Evolutionary conservation across 2,113 vertebrate species (phyloP).

Genomic region (Coryphaenoides rupestris): DNA sequence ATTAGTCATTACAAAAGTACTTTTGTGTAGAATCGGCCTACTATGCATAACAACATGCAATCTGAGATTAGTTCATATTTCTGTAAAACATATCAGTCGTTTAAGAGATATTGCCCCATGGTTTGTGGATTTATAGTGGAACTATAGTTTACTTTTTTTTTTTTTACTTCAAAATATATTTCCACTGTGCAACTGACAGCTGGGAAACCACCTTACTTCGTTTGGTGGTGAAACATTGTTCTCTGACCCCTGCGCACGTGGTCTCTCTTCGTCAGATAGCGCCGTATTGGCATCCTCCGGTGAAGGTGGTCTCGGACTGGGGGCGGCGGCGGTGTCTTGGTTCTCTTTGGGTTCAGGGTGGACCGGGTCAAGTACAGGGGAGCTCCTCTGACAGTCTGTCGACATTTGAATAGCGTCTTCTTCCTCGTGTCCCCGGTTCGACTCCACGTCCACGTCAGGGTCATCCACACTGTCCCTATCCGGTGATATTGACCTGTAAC

Average conservation of each 20-base stretch:
- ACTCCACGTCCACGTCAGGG: constrained; percentile 92
- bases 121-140: no score
- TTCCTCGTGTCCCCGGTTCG: constrained; percentile 82
- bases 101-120: no score
- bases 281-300: constrained; percentile 44
- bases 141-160: no score
- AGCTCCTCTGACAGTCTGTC: constrained; percentile 48
- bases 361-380: constrained; percentile 53
- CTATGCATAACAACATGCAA: no score
- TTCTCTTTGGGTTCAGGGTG: constrained; percentile 54
- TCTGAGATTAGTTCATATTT: no score
- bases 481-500: constrained; percentile 86
- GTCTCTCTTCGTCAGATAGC: constrained; percentile 66
- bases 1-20: no score
- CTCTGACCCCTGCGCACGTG: constrained; percentile 61
- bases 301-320: constrained; percentile 46
- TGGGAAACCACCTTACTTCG: constrained; percentile 57
- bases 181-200: not conserved
- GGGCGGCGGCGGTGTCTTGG: constrained; percentile 42
- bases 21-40: no score
- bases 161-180: no score
- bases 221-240: constrained; percentile 63
- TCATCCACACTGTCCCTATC: constrained; percentile 86
- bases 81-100: no score
- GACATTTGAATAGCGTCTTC: constrained; percentile 71